These are phyloP conservation scores for Dendrophyllia cribrosa DNA, from an alignment of 64 coral and sea anemone genomes.

Conservation along the genomic window DNA sequence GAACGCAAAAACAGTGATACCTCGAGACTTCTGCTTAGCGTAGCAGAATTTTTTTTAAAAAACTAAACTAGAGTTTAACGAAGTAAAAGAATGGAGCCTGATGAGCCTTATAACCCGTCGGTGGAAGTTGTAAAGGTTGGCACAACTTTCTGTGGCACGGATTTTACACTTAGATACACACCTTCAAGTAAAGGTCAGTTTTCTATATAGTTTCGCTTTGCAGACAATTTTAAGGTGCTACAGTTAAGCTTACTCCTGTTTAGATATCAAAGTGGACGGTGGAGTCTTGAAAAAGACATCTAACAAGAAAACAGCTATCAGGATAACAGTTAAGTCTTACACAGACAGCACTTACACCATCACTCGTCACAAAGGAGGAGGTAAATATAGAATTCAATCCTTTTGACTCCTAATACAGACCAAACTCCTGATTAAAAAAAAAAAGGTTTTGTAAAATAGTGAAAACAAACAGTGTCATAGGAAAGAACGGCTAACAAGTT, in stretches of 20 bases:
- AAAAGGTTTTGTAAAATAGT: too few relatives aligned
- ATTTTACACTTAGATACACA: neutral
- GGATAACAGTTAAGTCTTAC: neutral
- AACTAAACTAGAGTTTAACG: too few relatives aligned
- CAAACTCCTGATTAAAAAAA: too few relatives aligned
- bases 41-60: too few relatives aligned
- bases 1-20: too few relatives aligned
- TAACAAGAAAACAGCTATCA: neutral
- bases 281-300: neutral
- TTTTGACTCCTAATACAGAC: too few relatives aligned
- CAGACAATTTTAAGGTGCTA: too few relatives aligned
- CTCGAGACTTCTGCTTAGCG: too few relatives aligned
- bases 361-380: neutral
- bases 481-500: too few relatives aligned
- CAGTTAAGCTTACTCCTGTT: neutral
- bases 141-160: fast-evolving
- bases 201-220: too few relatives aligned
- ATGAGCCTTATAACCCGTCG: neutral
- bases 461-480: too few relatives aligned
- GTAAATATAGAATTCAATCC: neutral
- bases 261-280: neutral
- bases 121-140: neutral
- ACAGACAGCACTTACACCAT: neutral
- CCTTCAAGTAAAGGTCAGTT: neutral
- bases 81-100: neutral